phyloP scores from a whole-genome alignment of 2,797 vertebrate species.

The Epinephelus coioides region DNA sequence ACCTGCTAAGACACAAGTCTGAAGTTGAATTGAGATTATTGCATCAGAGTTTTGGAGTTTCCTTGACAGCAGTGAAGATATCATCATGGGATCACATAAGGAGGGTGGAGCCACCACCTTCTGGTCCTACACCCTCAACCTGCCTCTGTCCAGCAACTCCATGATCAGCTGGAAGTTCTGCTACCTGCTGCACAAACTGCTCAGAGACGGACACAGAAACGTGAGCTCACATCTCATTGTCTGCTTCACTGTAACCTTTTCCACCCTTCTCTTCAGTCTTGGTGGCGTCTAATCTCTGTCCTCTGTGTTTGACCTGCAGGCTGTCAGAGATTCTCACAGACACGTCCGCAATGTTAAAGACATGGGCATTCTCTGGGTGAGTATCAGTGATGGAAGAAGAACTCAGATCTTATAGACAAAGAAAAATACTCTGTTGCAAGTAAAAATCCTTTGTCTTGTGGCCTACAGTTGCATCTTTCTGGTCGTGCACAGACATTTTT shows the following conservation, averaged over 20 bases:
- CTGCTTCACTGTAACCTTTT: too few species aligned
- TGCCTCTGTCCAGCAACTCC: constrained; percentile 94
- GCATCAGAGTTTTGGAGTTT: constrained; percentile 38
- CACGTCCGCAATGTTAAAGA: constrained; percentile 91
- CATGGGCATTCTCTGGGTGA: constrained; percentile 94
- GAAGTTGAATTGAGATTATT: background rate
- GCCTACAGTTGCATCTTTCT: too few species aligned
- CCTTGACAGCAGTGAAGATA: constrained; percentile 89
- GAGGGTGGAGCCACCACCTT: constrained; percentile 96
- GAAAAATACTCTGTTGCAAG: too few species aligned
- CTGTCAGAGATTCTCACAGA: constrained; percentile 91
- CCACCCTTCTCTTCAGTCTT: background rate
- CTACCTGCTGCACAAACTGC: constrained; percentile 95
- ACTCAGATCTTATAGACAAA: too few species aligned
- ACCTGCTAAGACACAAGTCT: background rate
- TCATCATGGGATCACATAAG: constrained; percentile 94
- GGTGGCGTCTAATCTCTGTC: background rate
- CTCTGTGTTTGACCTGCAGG: constrained; percentile 78
- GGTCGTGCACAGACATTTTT: too few species aligned
- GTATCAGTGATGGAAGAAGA: constrained; percentile 48
- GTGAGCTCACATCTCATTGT: constrained; percentile 49
- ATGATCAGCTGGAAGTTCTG: constrained; percentile 99
- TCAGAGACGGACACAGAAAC: constrained; percentile 91
- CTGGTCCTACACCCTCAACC: constrained; percentile 94
- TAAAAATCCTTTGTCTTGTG: too few species aligned